phyloP scores from a whole-genome alignment of 2,797 vertebrate genomes.

The Sorex maritimensis region DNA sequence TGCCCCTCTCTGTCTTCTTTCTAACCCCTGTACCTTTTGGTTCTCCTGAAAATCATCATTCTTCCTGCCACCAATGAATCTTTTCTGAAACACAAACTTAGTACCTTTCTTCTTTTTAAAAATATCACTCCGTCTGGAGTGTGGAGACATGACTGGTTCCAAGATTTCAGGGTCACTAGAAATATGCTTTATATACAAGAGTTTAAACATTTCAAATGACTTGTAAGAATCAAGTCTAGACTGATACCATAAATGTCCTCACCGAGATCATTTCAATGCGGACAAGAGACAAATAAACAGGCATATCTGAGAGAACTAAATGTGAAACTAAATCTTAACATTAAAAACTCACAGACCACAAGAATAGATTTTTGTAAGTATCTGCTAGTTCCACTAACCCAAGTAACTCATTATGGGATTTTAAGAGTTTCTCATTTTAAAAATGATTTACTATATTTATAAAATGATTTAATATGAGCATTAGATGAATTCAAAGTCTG shows the following conservation, averaged over 20 bases:
- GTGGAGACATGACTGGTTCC: neutral
- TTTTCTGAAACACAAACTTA: constrained; percentile 52
- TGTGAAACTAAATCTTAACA: neutral
- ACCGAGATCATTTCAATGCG: constrained; percentile 34
- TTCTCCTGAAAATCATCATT: constrained; percentile 49
- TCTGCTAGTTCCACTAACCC: constrained; percentile 63
- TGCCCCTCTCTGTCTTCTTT: neutral
- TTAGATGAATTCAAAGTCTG: constrained; percentile 29
- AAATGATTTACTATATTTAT: neutral
- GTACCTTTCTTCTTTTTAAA: constrained; percentile 12
- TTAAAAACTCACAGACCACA: constrained; percentile 67
- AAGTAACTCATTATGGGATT: neutral
- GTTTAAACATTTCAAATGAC: constrained; percentile 55
- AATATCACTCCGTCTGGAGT: neutral
- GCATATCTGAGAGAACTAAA: constrained; percentile 4
- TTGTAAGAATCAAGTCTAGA: constrained; percentile 57
- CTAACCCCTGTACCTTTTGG: neutral
- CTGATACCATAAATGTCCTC: neutral
- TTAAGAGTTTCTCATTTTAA: constrained; percentile 12
- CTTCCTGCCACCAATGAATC: neutral
- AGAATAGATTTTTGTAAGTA: constrained; percentile 46
- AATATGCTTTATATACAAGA: constrained; percentile 18
- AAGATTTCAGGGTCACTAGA: constrained; percentile 7
- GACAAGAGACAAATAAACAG: constrained; percentile 39
- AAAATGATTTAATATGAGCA: neutral